Evolutionary conservation across 1,140 invertebrate species (phyloP).

Genomic region (Chionoecetes opilio): DNA sequence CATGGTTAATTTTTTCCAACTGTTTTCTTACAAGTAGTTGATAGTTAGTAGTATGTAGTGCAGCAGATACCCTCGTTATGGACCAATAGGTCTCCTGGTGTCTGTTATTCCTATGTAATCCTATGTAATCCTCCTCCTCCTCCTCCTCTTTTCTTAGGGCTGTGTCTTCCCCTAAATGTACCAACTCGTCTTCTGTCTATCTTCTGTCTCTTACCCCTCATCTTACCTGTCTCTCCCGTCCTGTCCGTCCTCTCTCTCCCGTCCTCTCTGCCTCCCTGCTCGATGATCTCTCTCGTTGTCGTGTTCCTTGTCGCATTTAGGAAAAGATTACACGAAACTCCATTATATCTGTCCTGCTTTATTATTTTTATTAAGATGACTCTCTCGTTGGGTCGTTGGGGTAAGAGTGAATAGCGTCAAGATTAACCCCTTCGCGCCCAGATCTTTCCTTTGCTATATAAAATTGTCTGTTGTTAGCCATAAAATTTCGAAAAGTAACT

Average conservation of each 20-base stretch:
- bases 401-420: not conserved
- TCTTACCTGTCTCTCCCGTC: not conserved
- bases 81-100: too few relatives aligned
- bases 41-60: too few relatives aligned
- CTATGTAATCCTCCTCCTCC: not conserved
- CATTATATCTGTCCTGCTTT: not conserved
- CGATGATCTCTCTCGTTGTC: constrained; percentile 29
- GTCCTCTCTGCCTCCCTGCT: not conserved
- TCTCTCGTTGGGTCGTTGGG: not conserved
- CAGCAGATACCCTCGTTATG: too few relatives aligned
- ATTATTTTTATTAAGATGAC: not conserved
- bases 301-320: not conserved
- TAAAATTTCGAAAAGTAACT: too few relatives aligned
- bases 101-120: too few relatives aligned
- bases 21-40: too few relatives aligned
- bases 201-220: not conserved
- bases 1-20: too few relatives aligned
- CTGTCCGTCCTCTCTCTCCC: not conserved
- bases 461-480: too few relatives aligned
- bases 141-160: not conserved
- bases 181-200: not conserved
- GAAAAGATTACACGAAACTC: not conserved
- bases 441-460: too few relatives aligned
- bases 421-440: too few relatives aligned
- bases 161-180: not conserved